Evolutionary conservation across 1,140 invertebrate genomes (phyloP).

Genomic region (Apis dorsata): DNA sequence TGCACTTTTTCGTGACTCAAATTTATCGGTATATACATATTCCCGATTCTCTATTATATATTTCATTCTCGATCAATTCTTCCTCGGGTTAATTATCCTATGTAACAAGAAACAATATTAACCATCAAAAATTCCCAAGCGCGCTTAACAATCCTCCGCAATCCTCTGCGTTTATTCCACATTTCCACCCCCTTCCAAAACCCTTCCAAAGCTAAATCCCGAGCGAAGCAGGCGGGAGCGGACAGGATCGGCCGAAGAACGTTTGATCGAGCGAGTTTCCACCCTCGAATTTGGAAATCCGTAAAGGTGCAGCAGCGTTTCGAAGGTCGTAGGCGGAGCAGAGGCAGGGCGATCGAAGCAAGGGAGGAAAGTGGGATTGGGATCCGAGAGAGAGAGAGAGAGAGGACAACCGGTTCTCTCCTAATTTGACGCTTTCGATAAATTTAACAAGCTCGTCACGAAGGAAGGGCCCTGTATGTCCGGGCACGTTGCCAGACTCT

Average conservation of each 20-base stretch:
- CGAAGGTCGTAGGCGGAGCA: constrained; percentile 36
- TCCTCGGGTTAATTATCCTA: no score
- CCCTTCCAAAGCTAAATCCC: not conserved
- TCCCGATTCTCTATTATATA: no score
- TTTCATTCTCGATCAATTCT: no score
- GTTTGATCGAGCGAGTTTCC: constrained; percentile 13
- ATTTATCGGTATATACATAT: not conserved
- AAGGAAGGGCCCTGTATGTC: constrained; percentile 72
- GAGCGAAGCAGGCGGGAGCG: not conserved
- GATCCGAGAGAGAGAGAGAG: constrained; percentile 4
- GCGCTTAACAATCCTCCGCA: not conserved
- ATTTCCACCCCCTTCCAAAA: not conserved
- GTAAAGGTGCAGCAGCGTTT: not conserved
- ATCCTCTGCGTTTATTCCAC: no score
- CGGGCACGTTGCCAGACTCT: constrained; percentile 77
- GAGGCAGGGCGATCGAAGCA: not conserved
- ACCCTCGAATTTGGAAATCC: not conserved
- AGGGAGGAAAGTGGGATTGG: constrained; percentile 30
- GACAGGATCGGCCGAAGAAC: constrained; percentile 2
- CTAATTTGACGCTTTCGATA: constrained; percentile 80
- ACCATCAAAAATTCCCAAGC: not conserved
- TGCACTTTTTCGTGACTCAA: not conserved
- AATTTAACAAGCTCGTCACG: constrained; percentile 80
- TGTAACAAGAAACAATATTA: no score
- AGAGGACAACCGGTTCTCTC: constrained; percentile 54